A percentile compares a stretch with the other conserved stretches of the same genome.
Conservation (phyloP, 2,113 vertebrate species). For the Nannospalax galili region DNA sequence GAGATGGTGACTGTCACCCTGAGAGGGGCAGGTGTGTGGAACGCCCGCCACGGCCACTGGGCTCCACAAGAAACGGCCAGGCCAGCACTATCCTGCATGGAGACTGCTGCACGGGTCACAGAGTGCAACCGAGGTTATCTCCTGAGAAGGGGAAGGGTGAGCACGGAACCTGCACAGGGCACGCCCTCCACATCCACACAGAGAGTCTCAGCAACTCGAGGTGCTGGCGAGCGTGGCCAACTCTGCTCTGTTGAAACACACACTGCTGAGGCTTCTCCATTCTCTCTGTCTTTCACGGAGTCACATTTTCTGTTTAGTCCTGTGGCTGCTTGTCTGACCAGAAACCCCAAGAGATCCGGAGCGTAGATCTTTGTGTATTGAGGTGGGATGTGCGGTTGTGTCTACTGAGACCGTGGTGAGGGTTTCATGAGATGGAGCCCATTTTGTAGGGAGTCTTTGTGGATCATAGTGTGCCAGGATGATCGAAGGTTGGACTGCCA, state of each 20-base stretch:
- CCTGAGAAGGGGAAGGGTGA: accelerated
- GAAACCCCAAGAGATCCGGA: background rate
- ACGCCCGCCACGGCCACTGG: accelerated
- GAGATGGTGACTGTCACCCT: accelerated
- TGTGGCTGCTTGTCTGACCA: accelerated
- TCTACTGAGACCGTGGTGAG: accelerated
- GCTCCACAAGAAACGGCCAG: too few relatives aligned
- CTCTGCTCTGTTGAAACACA: background rate
- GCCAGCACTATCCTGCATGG: accelerated
- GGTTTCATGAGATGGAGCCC: accelerated
- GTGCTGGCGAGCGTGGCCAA: accelerated
- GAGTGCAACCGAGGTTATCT: accelerated
- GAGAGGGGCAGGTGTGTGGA: accelerated
- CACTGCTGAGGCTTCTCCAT: background rate
- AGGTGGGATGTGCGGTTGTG: accelerated
- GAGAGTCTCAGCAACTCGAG: accelerated
- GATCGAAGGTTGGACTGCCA: background rate
- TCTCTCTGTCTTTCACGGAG: accelerated
- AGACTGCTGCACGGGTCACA: accelerated
- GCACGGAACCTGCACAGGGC: accelerated
- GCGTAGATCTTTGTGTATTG: background rate
- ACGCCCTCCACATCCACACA: accelerated
- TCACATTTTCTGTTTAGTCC: accelerated
- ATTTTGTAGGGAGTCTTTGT: accelerated
- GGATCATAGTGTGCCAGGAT: accelerated